A percentile compares a stretch with the other conserved stretches of the same genome.
Evolutionary conservation across 2,113 vertebrate genomes (phyloP).

Genomic region (Tinamus guttatus): DNA sequence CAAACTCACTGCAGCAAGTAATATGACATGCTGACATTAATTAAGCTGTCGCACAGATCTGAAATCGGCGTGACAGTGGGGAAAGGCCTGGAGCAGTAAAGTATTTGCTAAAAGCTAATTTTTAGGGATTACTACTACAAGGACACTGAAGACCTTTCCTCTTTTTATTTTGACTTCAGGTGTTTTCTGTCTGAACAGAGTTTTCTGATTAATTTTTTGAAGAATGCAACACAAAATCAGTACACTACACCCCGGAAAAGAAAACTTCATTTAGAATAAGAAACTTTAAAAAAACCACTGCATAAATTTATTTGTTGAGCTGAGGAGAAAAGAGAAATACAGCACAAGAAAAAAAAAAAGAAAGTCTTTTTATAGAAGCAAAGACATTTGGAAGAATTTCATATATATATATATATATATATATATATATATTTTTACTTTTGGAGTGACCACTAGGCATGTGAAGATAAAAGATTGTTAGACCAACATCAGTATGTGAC

Average conservation of each 20-base stretch:
- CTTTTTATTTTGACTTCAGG: not conserved
- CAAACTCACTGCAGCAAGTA: not conserved
- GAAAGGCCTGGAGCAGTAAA: not conserved
- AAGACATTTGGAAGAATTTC: constrained; percentile 39
- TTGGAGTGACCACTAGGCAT: constrained; percentile 7
- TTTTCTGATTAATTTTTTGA: constrained; percentile 23
- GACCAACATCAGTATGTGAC: constrained; percentile 30
- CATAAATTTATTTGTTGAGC: constrained; percentile 3
- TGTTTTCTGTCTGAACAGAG: not conserved
- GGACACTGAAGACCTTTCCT: not conserved
- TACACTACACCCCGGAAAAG: not conserved
- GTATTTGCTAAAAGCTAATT: not conserved
- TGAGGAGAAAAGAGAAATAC: not conserved
- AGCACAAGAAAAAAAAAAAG: not conserved
- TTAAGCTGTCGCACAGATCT: not conserved
- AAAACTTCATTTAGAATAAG: not conserved
- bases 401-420: no score
- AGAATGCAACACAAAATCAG: not conserved
- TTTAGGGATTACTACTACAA: constrained; percentile 4
- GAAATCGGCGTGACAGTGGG: not conserved
- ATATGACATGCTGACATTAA: fast-evolving
- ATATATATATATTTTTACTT: no score
- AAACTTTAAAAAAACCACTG: not conserved
- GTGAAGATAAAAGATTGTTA: constrained; percentile 66
- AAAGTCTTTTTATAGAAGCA: not conserved